A percentile compares a stretch with the other conserved stretches of the same genome.
Evolutionary conservation across 2,888 invertebrate species (phyloP).

Genomic region (Eilema griseolum): DNA sequence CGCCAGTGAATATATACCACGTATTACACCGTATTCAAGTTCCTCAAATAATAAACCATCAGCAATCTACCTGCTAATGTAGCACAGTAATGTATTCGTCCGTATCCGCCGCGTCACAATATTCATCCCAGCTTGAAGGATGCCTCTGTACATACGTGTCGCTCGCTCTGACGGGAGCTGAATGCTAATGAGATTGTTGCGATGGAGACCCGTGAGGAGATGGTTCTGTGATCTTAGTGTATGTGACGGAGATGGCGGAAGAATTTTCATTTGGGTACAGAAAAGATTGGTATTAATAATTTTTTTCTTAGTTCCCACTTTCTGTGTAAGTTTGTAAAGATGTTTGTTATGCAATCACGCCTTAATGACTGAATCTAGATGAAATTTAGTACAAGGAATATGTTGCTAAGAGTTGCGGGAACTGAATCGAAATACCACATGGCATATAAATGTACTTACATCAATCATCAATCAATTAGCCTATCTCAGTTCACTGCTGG

Average conservation of each 20-base stretch:
- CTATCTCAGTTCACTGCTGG: too few species aligned
- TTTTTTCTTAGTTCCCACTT: too few species aligned
- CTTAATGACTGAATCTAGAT: too few species aligned
- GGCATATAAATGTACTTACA: too few species aligned
- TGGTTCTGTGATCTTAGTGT: slow-evolving; percentile 18
- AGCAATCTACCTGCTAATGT: slow-evolving; percentile 36
- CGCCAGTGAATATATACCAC: background rate
- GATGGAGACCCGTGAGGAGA: slow-evolving; percentile 24
- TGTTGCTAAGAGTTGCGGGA: too few species aligned
- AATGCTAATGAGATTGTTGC: slow-evolving; percentile 56
- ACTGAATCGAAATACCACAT: too few species aligned
- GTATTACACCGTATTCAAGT: background rate
- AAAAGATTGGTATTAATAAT: background rate
- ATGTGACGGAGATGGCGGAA: background rate
- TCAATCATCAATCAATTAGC: too few species aligned
- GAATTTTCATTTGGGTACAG: background rate
- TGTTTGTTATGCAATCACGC: too few species aligned
- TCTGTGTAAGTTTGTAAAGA: too few species aligned
- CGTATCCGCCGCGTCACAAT: slow-evolving; percentile 50
- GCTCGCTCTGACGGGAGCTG: slow-evolving; percentile 48
- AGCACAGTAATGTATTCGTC: slow-evolving; percentile 37
- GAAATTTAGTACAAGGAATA: too few species aligned
- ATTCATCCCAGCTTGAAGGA: slow-evolving; percentile 64
- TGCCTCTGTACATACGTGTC: slow-evolving; percentile 68
- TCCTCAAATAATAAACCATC: slow-evolving; percentile 6